phyloP scores from a whole-genome alignment of 2,888 invertebrate species.

The Neoscelio sp. region DNA sequence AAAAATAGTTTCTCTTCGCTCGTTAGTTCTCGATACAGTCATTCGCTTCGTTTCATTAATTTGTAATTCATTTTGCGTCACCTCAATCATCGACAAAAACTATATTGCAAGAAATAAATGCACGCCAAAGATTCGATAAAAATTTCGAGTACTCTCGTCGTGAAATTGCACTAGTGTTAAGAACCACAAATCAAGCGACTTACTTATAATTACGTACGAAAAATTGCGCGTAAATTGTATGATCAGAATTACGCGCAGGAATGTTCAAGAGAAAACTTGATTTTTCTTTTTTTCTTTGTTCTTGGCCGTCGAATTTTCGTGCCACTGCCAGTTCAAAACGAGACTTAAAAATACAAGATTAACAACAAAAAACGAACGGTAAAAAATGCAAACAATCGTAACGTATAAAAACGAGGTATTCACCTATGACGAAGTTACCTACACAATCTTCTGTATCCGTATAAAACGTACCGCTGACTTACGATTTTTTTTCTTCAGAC shows the following conservation, averaged over 20 bases:
- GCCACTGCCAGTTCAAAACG: conserved; percentile 56
- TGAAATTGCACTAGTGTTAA: conserved; percentile 64
- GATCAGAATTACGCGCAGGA: conserved; percentile 51
- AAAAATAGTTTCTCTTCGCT: conserved; percentile 66
- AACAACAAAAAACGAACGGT: conserved; percentile 52
- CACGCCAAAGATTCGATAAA: conserved; percentile 33
- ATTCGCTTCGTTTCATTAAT: conserved; percentile 14
- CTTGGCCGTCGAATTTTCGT: conserved; percentile 46
- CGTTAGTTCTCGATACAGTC: conserved; percentile 40
- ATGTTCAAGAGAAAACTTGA: conserved; percentile 52
- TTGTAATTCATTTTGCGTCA: too few species aligned
- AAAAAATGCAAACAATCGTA: conserved; percentile 49
- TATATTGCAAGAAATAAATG: conserved; percentile 35
- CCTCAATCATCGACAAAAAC: conserved; percentile 3
- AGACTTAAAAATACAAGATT: conserved; percentile 33
- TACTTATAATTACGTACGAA: conserved; percentile 54
- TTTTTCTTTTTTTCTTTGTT: conserved; percentile 16
- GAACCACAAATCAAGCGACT: conserved; percentile 45
- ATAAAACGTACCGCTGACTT: conserved; percentile 23
- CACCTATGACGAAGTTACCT: conserved; percentile 30
- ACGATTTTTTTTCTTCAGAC: conserved; percentile 1
- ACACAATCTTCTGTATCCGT: conserved; percentile 21
- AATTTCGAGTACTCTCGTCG: conserved; percentile 41
- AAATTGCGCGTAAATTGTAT: conserved; percentile 23
- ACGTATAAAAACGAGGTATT: conserved; percentile 49